These are phyloP conservation scores for Dufourea novaeangliae DNA, from an alignment of 1,140 invertebrate genomes.

Conservation along the genomic window DNA sequence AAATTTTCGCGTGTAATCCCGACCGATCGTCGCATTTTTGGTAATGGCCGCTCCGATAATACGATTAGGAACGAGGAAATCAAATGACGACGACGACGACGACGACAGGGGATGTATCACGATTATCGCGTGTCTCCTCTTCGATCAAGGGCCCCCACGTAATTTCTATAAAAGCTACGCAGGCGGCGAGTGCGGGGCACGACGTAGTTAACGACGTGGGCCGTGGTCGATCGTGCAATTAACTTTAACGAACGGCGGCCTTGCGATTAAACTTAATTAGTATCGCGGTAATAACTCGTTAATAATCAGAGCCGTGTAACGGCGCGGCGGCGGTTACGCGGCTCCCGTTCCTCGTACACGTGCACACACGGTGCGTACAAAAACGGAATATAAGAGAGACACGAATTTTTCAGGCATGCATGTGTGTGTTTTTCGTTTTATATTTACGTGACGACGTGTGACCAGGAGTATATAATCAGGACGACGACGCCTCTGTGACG, in stretches of 20 bases:
- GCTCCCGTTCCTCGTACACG: constrained; percentile 25
- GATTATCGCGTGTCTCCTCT: constrained; percentile 18
- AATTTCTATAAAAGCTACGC: constrained; percentile 58
- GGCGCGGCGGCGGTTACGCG: constrained; percentile 33
- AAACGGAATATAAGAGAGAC: no score
- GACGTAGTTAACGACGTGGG: constrained; percentile 74
- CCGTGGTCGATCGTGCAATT: constrained; percentile 76
- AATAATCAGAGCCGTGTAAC: constrained; percentile 72
- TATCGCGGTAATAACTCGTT: constrained; percentile 79
- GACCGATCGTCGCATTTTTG: background rate
- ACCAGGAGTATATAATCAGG: background rate
- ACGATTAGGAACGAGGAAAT: no score
- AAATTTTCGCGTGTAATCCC: background rate
- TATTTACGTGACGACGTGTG: constrained; percentile 52
- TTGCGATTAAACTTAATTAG: constrained; percentile 80
- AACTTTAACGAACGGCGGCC: constrained; percentile 80
- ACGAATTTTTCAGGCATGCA: constrained; percentile 28
- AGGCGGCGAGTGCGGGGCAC: constrained; percentile 53
- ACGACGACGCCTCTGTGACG: constrained; percentile 21
- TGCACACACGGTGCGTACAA: constrained; percentile 38
- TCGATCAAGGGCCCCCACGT: constrained; percentile 31
- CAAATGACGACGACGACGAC: no score
- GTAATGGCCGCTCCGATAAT: no score
- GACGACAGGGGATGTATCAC: background rate
- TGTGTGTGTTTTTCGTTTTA: constrained; percentile 19